Percentiles rank a stretch among this genome's conserved stretches.
Evolutionary conservation across 2,888 invertebrate species (phyloP).

Genomic region (Limenitis camilla): DNA sequence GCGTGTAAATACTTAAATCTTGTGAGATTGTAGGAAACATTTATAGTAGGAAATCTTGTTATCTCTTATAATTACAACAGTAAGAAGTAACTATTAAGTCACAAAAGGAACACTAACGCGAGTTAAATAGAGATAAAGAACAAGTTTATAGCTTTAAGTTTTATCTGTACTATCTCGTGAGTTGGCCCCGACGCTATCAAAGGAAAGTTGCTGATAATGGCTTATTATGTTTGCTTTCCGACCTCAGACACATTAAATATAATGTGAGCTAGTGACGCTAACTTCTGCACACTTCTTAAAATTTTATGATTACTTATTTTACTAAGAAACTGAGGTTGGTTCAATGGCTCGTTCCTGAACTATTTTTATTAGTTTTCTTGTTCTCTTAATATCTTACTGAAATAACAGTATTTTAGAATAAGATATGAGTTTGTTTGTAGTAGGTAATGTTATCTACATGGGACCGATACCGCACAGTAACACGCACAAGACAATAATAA

Average conservation of each 20-base stretch:
- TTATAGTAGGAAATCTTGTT: too few relatives aligned
- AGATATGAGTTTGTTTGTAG: too few relatives aligned
- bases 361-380: too few relatives aligned
- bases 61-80: not conserved
- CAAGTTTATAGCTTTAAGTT: slow-evolving; percentile 10
- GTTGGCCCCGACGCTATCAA: slow-evolving; percentile 2
- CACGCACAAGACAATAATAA: too few relatives aligned
- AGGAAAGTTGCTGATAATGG: slow-evolving; percentile 11
- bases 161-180: slow-evolving; percentile 5
- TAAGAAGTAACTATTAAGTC: not conserved
- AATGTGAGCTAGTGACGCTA: not conserved
- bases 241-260: slow-evolving; percentile 4
- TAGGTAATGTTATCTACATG: too few relatives aligned
- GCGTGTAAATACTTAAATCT: too few relatives aligned
- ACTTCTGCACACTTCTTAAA: not conserved
- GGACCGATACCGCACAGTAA: too few relatives aligned
- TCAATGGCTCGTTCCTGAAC: too few relatives aligned
- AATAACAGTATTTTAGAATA: too few relatives aligned
- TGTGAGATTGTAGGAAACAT: too few relatives aligned
- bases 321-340: too few relatives aligned
- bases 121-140: slow-evolving; percentile 13
- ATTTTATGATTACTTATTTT: not conserved
- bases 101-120: not conserved
- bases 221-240: slow-evolving; percentile 1
- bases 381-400: too few relatives aligned